phyloP scores from a whole-genome alignment of 2,888 invertebrate genomes.

The Nomada fabriciana region DNA sequence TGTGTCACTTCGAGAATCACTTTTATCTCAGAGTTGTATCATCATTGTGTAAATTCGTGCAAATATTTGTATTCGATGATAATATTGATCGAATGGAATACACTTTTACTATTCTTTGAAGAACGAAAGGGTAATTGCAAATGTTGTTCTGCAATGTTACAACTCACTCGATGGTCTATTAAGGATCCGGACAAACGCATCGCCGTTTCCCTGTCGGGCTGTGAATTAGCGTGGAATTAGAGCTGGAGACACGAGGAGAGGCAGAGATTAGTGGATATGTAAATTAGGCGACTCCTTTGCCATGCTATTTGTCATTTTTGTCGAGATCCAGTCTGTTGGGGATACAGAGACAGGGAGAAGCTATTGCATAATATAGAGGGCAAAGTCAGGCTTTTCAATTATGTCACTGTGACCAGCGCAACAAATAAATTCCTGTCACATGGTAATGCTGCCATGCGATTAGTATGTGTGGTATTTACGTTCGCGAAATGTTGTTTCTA shows the following conservation, averaged over 20 bases:
- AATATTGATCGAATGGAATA: constrained; percentile 41
- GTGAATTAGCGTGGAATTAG: constrained; percentile 71
- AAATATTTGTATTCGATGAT: background rate
- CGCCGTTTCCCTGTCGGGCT: constrained; percentile 65
- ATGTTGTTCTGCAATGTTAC: constrained; percentile 53
- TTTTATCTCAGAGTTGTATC: background rate
- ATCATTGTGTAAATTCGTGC: background rate
- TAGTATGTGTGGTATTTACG: constrained; percentile 3
- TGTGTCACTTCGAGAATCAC: background rate
- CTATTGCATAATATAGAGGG: constrained; percentile 33
- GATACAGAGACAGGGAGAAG: constrained; percentile 29
- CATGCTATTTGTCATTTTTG: constrained; percentile 78
- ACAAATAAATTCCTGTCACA: constrained; percentile 22
- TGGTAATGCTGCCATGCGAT: background rate
- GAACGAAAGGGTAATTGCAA: constrained; percentile 33
- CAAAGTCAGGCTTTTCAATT: constrained; percentile 32
- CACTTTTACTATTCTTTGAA: constrained; percentile 17
- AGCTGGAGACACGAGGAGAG: constrained; percentile 62
- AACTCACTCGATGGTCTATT: constrained; percentile 45
- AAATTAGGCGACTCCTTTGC: constrained; percentile 75
- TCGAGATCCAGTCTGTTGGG: constrained; percentile 44
- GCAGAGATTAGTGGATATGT: constrained; percentile 76
- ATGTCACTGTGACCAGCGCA: background rate
- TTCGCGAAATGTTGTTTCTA: background rate
- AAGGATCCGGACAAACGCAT: constrained; percentile 69